Evolutionary conservation across 2,797 vertebrate genomes (phyloP).

Genomic region (Adrianichthys oophorus): DNA sequence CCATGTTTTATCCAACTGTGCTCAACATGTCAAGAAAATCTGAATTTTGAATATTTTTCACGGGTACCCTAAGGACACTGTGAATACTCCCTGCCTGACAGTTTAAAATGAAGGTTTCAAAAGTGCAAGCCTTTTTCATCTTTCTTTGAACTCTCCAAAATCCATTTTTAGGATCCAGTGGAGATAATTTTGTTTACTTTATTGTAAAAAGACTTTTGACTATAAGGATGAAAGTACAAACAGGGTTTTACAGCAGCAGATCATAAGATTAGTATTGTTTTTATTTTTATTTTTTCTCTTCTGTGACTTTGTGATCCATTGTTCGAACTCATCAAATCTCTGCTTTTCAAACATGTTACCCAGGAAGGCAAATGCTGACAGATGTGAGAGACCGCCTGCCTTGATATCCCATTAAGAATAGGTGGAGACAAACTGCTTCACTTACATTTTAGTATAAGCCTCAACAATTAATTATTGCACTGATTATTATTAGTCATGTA

Average conservation of each 20-base stretch:
- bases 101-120: slow-evolving; percentile 26
- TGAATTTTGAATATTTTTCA: slow-evolving; percentile 22
- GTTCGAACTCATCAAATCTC: slow-evolving; percentile 57
- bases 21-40: slow-evolving; percentile 36
- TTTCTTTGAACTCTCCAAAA: not conserved
- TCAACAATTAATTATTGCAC: too few species aligned
- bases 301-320: slow-evolving; percentile 55
- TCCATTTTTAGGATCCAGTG: slow-evolving; percentile 16
- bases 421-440: not conserved
- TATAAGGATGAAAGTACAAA: slow-evolving; percentile 45
- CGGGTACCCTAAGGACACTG: slow-evolving; percentile 33
- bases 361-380: slow-evolving; percentile 44
- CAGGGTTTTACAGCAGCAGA: slow-evolving; percentile 29
- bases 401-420: slow-evolving; percentile 30
- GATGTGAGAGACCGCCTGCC: slow-evolving; percentile 41
- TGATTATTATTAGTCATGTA: too few species aligned
- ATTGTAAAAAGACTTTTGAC: slow-evolving; percentile 19
- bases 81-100: slow-evolving; percentile 16
- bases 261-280: slow-evolving; percentile 47
- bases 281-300: slow-evolving; percentile 11
- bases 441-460: too few species aligned
- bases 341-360: slow-evolving; percentile 63
- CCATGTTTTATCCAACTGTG: slow-evolving; percentile 40
- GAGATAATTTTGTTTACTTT: slow-evolving; percentile 27
- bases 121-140: slow-evolving; percentile 13